Conservation (phyloP, 2,797 vertebrate genomes). For the Pempheris klunzingeri region DNA sequence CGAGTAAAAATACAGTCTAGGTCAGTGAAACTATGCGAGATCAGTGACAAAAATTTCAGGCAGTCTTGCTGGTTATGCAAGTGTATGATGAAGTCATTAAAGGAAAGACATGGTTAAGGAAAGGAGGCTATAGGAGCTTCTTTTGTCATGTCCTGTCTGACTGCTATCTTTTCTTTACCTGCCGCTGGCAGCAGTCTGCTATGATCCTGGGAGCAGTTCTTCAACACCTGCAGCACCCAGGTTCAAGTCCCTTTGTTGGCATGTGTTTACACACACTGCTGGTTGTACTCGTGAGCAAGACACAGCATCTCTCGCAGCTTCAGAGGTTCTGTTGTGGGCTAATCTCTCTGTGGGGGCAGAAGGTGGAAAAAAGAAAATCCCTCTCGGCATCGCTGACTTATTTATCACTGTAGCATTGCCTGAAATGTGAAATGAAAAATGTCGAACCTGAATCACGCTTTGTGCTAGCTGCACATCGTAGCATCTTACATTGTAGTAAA, state of each 20-base stretch:
- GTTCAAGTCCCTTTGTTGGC: constrained; percentile 51
- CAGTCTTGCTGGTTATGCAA: constrained; percentile 53
- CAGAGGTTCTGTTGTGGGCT: constrained; percentile 49
- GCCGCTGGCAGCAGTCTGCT: constrained; percentile 24
- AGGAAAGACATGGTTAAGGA: constrained; percentile 38
- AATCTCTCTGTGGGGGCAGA: constrained; percentile 65
- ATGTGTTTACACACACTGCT: constrained; percentile 24
- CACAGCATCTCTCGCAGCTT: constrained; percentile 46
- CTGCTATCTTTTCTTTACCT: constrained; percentile 10
- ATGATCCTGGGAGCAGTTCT: constrained; percentile 32
- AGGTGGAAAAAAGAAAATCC: constrained; percentile 65
- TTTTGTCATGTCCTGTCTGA: constrained; percentile 28
- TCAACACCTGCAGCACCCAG: constrained; percentile 35
- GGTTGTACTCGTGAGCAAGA: constrained; percentile 58
- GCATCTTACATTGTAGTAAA: constrained; percentile 13
- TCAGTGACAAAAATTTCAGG: constrained; percentile 34
- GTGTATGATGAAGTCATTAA: constrained; percentile 46
- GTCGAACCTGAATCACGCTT: constrained; percentile 24
- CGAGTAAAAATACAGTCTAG: constrained; percentile 29
- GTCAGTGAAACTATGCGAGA: constrained; percentile 46
- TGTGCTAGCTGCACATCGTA: constrained; percentile 3
- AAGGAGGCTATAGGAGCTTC: constrained; percentile 10
- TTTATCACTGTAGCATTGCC: constrained; percentile 37
- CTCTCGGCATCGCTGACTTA: constrained; percentile 56
- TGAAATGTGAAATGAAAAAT: constrained; percentile 53